Percentiles rank a stretch among this genome's conserved stretches.
Conservation (phyloP, 1,140 invertebrate species). For the Cotesia typhae region DNA sequence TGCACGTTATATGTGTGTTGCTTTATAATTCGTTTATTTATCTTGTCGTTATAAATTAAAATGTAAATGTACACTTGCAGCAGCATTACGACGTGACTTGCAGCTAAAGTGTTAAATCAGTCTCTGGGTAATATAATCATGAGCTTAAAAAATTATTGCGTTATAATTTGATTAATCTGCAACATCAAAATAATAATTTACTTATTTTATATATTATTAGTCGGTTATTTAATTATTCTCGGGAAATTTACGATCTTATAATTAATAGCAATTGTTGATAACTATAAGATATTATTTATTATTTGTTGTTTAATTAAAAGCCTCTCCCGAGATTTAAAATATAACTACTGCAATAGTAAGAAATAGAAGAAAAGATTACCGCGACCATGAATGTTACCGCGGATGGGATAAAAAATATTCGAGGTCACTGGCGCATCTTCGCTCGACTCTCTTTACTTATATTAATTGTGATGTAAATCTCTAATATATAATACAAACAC, state of each 20-base stretch:
- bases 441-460: too few species aligned
- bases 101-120: conserved; percentile 9
- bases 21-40: conserved; percentile 6
- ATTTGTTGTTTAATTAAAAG: too few species aligned
- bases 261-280: too few species aligned
- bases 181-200: too few species aligned
- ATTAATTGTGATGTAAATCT: conserved; percentile 18
- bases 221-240: too few species aligned
- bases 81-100: conserved; percentile 3
- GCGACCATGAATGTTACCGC: conserved; percentile 47
- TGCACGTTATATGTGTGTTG: not conserved
- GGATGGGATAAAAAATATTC: conserved; percentile 31
- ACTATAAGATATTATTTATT: too few species aligned
- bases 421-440: conserved; percentile 32
- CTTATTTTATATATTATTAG: too few species aligned
- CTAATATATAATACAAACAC: not conserved
- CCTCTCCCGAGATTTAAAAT: not conserved
- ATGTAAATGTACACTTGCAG: conserved; percentile 3
- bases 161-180: too few species aligned
- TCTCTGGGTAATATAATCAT: too few species aligned
- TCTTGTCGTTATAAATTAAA: conserved; percentile 12
- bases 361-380: conserved; percentile 49
- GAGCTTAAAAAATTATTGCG: too few species aligned
- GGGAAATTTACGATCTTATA: too few species aligned
- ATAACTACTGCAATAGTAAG: conserved; percentile 36